Evolutionary conservation across 2,113 vertebrate genomes (phyloP), one percentile per base, ranked within the genome.

Genomic region (Polypterus bichir): DNA sequence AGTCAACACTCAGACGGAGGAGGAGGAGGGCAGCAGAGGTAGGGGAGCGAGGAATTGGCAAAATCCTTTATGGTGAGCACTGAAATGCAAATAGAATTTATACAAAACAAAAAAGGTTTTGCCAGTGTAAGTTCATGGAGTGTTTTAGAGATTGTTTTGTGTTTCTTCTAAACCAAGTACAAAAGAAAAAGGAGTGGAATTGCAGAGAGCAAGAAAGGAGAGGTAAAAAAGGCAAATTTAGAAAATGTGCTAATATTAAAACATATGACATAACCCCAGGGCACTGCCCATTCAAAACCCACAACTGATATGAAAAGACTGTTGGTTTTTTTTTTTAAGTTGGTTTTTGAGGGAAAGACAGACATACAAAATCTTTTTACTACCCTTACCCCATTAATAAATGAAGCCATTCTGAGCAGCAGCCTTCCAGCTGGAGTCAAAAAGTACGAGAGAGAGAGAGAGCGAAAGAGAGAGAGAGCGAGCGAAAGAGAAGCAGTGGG

Each of bases 351-450:
- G 27, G 27, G 27, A 27, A 27, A 27, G 27, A 27, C 27, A 27
- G 27, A 27, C 27, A 27, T 27, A 27, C 27, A 27, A 27, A 27
- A 27, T 27, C 27, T 27, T 27, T 27, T 27, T 27, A 27, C 27
- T 27, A 27, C 27, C 27, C 27, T 27, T 27, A 44, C 59, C 47
- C 51, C 44, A 46, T 7, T 5, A 11, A 47, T 72, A 60, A 53
- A 68, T 70, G 71, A 79, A 79, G 76, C 77, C 74, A 76, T 76
- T 75, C 3, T 68, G 75, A 71, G 75, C 73, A 62, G 6, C 2
- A 51, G 49, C 9, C 6, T 51, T 51, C 49, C 49, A 49, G 10
- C 62, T 68, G 27, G 68, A 2, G 54, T 46, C 56, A 9, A 1
- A 6, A 49, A 44, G 7, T 54, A n/a, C 7, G 52, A 54, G n/a